These are phyloP conservation scores for Drosophila paracracens DNA, from an alignment of 2,888 invertebrate genomes.

Conservation along the genomic window DNA sequence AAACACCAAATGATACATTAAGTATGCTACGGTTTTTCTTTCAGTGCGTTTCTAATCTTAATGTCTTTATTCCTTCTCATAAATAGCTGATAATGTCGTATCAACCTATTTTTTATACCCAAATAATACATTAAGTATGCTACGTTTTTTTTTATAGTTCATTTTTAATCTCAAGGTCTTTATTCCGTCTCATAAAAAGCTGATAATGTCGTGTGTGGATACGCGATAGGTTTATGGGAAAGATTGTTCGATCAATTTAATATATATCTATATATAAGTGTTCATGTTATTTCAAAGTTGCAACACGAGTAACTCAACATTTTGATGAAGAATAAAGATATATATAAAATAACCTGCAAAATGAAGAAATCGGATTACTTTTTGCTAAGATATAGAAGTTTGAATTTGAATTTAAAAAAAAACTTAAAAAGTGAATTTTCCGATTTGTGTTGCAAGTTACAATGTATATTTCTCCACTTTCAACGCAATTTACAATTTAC, in stretches of 20 bases:
- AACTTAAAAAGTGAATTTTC: neutral
- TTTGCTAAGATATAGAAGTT: too few species aligned
- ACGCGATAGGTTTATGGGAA: neutral
- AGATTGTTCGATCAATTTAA: neutral
- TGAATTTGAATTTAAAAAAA: neutral
- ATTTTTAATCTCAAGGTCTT: neutral
- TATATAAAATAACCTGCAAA: too few species aligned
- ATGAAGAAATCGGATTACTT: too few species aligned
- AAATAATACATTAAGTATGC: slow-evolving; percentile 6
- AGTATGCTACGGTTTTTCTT: slow-evolving; percentile 9
- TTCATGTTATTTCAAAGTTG: too few species aligned
- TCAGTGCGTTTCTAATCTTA: too few species aligned
- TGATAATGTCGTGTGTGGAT: neutral
- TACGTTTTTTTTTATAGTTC: neutral
- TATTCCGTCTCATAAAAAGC: neutral
- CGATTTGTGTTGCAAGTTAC: too few species aligned
- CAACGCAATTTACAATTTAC: neutral
- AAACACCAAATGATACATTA: neutral
- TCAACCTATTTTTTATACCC: too few species aligned
- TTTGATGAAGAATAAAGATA: too few species aligned
- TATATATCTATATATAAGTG: neutral
- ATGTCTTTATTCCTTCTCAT: neutral
- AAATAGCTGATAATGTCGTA: neutral
- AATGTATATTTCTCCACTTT: neutral
- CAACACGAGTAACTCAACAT: too few species aligned